A percentile compares a stretch with the other conserved stretches of the same genome.
phyloP scores from a whole-genome alignment of 2,797 vertebrate species.

The Malacoraja senta region DNA sequence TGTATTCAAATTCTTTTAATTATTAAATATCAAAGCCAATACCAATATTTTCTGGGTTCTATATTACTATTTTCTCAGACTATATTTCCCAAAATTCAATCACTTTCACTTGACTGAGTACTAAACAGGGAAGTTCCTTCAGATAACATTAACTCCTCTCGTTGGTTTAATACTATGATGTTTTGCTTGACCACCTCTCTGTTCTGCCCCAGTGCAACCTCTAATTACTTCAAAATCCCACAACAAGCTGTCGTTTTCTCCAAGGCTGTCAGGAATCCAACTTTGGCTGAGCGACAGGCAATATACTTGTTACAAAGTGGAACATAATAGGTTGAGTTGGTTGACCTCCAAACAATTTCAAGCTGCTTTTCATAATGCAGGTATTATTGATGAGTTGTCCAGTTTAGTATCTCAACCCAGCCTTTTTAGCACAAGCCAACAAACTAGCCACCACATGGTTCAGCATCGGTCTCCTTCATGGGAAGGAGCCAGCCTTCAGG shows the following conservation, averaged over 20 bases:
- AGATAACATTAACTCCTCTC: neutral
- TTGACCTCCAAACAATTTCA: neutral
- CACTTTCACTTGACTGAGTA: neutral
- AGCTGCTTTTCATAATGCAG: no score
- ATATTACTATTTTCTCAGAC: neutral
- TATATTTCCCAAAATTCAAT: neutral
- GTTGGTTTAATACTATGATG: neutral
- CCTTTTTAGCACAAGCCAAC: no score
- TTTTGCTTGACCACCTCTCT: neutral
- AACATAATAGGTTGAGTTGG: neutral
- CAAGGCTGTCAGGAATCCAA: neutral
- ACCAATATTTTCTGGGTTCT: neutral
- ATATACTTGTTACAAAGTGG: neutral
- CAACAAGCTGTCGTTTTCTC: neutral
- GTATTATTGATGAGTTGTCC: no score
- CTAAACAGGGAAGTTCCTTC: neutral
- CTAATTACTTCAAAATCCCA: neutral
- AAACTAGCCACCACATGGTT: no score
- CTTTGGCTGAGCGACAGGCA: neutral
- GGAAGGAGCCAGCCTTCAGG: no score
- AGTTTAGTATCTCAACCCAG: no score
- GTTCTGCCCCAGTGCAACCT: neutral
- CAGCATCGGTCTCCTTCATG: no score
- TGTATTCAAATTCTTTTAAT: neutral
- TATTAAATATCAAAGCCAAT: neutral